Percentiles rank a stretch among this genome's conserved stretches.
phyloP scores from a whole-genome alignment of 2,888 invertebrate species.

The Imbricaverruca yamaguchii region DNA sequence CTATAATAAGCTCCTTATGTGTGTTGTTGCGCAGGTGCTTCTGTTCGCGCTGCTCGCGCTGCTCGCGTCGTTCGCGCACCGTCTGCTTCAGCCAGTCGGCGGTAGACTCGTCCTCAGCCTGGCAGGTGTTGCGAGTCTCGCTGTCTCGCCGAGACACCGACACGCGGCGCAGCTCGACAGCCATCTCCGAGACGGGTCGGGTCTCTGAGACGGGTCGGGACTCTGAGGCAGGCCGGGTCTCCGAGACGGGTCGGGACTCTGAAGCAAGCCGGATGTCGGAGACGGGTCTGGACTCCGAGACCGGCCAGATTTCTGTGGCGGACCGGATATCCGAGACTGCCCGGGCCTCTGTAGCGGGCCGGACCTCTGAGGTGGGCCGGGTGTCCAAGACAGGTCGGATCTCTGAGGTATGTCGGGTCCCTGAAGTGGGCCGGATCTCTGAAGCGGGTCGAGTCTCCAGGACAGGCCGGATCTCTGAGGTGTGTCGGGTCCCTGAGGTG shows the following conservation, averaged over 20 bases:
- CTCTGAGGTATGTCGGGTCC: not conserved
- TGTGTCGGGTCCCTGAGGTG: not conserved
- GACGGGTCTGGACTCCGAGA: not conserved
- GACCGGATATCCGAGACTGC: not conserved
- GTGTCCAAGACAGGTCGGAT: no score
- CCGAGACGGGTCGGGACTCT: not conserved
- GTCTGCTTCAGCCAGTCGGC: constrained; percentile 3
- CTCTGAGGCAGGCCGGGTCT: not conserved
- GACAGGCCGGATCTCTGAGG: not conserved
- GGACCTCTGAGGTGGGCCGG: not conserved
- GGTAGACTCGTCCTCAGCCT: not conserved
- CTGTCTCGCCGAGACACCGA: not conserved
- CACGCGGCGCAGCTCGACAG: not conserved
- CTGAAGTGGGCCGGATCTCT: not conserved
- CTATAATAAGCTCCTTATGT: not conserved
- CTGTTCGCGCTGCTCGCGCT: constrained; percentile 11
- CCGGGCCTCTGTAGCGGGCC: not conserved
- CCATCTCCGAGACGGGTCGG: constrained; percentile 33
- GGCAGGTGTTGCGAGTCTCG: not conserved
- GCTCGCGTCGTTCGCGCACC: not conserved
- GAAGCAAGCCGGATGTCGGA: not conserved
- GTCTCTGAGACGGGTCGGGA: not conserved
- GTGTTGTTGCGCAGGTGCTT: not conserved
- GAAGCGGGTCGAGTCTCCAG: not conserved
- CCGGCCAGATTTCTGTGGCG: not conserved